Evolutionary conservation across 2,888 invertebrate species (phyloP), one percentile per base, ranked within the genome.

Genomic region (Ditylenchus weischeri): DNA sequence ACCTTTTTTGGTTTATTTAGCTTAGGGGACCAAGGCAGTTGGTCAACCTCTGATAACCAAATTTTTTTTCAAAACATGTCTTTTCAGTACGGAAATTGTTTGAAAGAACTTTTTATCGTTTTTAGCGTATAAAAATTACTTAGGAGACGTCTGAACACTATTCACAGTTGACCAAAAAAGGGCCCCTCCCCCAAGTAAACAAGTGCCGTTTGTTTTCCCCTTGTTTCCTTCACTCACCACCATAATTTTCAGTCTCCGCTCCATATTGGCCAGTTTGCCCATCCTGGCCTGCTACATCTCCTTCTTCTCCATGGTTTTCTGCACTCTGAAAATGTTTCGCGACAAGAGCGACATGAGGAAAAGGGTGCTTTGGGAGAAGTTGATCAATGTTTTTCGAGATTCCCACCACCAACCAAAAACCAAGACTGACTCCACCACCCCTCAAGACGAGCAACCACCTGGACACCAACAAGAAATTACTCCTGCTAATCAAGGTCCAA

Each of bases 291-390:
- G 71, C 49, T 79, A 79, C 67, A 50, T 69, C 47, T 69, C 76
- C 10, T 79, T 80, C 66, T 48, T 72, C 54, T 35, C 66, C 49
- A 79, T 79, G 79, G 68, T 75, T 49, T 80, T 74, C 68, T 75
- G 68, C 51, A 80, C 79, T 13, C 66, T 79, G 51, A 75, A 73
- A 62, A 79, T 79, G 77, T 79, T 79, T 59, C 75, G 69, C 36
- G 67, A 69, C 50, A 59, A 62, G 19, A 65, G 51, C 29, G 57
- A 70, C 6, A 47, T 71, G 15, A 63, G 67, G 15, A 60, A 77
- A 43, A 57, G 62, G 54, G 65, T 61, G 7, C 54, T 74, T 8
- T 77, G 73, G 77, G 57, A 71, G 35, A 65, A 70, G 21, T 57
- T 77, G 38, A 54, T 43, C 43, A 43, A 43, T 8, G 43, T 43